Percentiles rank a stretch among this genome's conserved stretches.
phyloP scores from a whole-genome alignment of 2,113 vertebrate species.

The Brienomyrus longianalis region DNA sequence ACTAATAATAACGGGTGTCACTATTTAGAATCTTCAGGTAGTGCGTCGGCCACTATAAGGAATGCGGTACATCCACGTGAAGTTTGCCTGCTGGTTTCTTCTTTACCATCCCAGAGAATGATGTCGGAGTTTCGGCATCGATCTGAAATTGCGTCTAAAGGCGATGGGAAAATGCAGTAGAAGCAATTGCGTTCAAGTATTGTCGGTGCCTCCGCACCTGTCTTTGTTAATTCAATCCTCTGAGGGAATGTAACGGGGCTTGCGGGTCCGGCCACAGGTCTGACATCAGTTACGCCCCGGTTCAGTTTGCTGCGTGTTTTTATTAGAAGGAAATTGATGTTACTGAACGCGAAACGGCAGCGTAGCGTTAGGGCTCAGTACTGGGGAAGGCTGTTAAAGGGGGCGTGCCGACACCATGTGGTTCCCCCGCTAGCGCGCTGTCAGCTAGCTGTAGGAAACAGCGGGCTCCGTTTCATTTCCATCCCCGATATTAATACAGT shows the following conservation, averaged over 20 bases:
- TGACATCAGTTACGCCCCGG: neutral
- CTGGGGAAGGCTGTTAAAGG: neutral
- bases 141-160: neutral
- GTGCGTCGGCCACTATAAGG: neutral
- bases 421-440: neutral
- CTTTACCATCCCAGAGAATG: neutral
- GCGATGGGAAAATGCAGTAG: neutral
- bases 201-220: neutral
- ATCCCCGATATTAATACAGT: neutral
- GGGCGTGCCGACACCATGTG: slow-evolving; percentile 3
- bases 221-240: neutral
- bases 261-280: neutral
- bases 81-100: neutral
- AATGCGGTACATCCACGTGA: neutral
- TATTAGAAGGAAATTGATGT: neutral
- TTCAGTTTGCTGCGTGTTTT: neutral
- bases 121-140: neutral
- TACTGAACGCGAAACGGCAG: neutral
- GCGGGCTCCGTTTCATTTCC: neutral
- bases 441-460: neutral
- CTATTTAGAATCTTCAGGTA: neutral
- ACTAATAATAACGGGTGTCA: neutral
- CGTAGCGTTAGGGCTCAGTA: neutral
- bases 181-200: neutral
- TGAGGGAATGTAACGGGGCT: neutral